phyloP scores from a whole-genome alignment of 2,888 invertebrate genomes.

The Malthinus seriepunctatus region DNA sequence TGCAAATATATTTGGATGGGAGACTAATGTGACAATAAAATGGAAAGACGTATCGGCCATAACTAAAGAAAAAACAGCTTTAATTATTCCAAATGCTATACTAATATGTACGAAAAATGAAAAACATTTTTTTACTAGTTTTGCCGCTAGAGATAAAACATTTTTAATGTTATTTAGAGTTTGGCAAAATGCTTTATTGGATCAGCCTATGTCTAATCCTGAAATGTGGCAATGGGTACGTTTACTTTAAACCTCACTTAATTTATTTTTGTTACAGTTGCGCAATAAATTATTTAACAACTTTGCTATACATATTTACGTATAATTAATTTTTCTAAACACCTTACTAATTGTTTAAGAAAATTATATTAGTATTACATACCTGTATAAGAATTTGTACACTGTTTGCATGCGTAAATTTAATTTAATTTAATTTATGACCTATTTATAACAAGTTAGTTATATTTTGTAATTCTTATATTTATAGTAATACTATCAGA shows the following conservation, averaged over 20 bases:
- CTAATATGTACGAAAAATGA: conserved; percentile 80
- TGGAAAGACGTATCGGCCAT: conserved; percentile 92
- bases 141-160: conserved; percentile 91
- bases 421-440: neutral
- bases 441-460: neutral
- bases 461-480: neutral
- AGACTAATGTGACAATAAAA: conserved; percentile 81
- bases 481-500: too few species aligned
- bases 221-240: conserved; percentile 87
- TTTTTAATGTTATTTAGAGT: conserved; percentile 94
- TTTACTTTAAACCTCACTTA: neutral
- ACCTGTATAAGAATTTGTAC: too few species aligned
- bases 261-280: neutral
- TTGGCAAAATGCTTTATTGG: conserved; percentile 95
- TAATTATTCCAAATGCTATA: conserved; percentile 97
- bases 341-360: neutral
- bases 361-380: too few species aligned
- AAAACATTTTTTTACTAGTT: conserved; percentile 93
- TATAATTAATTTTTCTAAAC: neutral
- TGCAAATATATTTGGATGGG: conserved; percentile 97
- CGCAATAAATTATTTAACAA: neutral
- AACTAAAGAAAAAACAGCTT: conserved; percentile 91
- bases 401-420: neutral
- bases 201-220: conserved; percentile 79
- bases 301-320: neutral